Evolutionary conservation across 2,797 vertebrate genomes (phyloP), one percentile per base, ranked within the genome.

Genomic region (Arctocebus calabarensis): DNA sequence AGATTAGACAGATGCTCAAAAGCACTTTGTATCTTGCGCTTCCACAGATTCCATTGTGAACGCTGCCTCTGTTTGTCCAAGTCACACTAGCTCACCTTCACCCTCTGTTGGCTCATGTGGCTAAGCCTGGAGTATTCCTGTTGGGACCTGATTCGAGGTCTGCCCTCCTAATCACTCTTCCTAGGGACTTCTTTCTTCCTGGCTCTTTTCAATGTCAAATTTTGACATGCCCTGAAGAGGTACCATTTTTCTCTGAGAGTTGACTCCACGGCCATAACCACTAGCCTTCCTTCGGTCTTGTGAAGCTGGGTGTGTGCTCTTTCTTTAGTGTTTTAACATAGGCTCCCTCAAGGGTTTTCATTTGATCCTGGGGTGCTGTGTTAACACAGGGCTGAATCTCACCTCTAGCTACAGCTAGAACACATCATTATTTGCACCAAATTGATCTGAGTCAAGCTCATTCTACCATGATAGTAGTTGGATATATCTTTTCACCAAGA

Each of bases 101-200:
- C 20, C 3, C 32, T 22, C 45, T 20, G 0, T 2, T 52, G 40
- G 17, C 5, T 25, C 40, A 12, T 2, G 16, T 0, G 61, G 16
- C 3, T 14, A 9, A 45, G 27, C 25, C 34, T 40, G 61, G 40
- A 40, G 20, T 3, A 5, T 5, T 14, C 14, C 57, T 32, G n/a
- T 14, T 10, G 12, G n/a, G 37, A 11, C 73, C 16, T 27, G 48
- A 20, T 0, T 16, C 45, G 20, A 4, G 5, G 3, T n/a, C 45
- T 34, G n/a, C 79, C 34, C 61, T 32, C 71, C 32, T 2, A 48
- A 14, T n/a, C 61, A 19, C 61, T 16, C 27, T 55, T 11, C 19
- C 32, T 11, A 7, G 37, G 29, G 64, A 4, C 17, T 10, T 9
- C 48, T 32, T 40, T 32, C 23, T 17, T 45, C 17, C 19, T 43